phyloP scores from a whole-genome alignment of 2,888 invertebrate genomes.

The Dasysyrphus albostriatus region DNA sequence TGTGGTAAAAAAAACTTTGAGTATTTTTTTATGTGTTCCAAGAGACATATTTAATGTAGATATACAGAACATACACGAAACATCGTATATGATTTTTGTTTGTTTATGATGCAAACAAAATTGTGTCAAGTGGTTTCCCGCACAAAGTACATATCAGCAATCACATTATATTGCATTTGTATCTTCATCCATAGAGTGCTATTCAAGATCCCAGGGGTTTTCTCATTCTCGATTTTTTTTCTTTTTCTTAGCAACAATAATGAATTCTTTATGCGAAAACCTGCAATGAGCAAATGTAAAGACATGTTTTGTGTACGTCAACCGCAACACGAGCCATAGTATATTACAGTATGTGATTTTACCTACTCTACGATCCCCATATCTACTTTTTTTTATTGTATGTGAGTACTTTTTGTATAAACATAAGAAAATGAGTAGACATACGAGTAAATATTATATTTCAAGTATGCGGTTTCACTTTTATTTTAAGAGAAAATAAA shows the following conservation, averaged over 20 bases:
- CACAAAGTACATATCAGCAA: constrained; percentile 53
- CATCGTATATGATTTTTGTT: constrained; percentile 26
- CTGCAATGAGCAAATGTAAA: constrained; percentile 41
- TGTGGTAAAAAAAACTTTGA: neutral
- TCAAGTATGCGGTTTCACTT: constrained; percentile 60
- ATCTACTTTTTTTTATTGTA: constrained; percentile 25
- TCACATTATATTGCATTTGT: constrained; percentile 38
- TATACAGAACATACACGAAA: neutral
- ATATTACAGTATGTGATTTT: neutral
- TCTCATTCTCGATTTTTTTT: neutral
- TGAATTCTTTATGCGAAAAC: constrained; percentile 37
- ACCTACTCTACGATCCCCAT: constrained; percentile 10
- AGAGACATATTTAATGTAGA: neutral
- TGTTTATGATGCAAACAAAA: constrained; percentile 57
- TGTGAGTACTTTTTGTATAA: constrained; percentile 25
- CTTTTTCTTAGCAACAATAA: constrained; percentile 27
- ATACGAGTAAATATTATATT: neutral
- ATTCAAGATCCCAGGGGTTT: constrained; percentile 7
- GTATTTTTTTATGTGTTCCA: neutral
- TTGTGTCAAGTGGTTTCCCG: constrained; percentile 70
- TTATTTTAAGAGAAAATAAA: constrained; percentile 27
- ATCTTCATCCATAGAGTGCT: constrained; percentile 10
- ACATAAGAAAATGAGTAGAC: constrained; percentile 7
- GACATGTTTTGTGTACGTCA: constrained; percentile 42
- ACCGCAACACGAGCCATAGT: constrained; percentile 38